phyloP scores from a whole-genome alignment of 1,140 invertebrate species.

The Drosophila quadrilineata region DNA sequence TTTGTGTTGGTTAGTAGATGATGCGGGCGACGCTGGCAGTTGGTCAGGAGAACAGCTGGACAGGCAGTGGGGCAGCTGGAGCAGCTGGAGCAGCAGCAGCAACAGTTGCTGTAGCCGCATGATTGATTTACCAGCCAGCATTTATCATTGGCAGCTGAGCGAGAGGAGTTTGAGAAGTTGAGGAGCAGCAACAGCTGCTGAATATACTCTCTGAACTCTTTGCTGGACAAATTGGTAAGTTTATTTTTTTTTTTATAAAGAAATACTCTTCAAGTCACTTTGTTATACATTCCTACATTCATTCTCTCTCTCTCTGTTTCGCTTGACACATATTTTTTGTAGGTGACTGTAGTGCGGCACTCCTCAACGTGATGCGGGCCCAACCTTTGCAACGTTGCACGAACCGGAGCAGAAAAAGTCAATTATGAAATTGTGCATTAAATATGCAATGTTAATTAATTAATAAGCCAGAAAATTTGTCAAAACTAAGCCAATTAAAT shows the following conservation, averaged over 20 bases:
- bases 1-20: not conserved
- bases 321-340: conserved; percentile 17
- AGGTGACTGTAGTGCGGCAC: conserved; percentile 11
- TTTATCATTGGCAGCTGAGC: not conserved
- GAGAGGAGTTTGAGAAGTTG: too few relatives aligned
- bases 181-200: conserved; percentile 22
- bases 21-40: conserved; percentile 48
- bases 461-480: not conserved
- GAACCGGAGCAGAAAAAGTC: not conserved
- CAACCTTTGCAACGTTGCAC: too few relatives aligned
- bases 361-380: conserved; percentile 4
- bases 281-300: not conserved
- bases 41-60: not conserved
- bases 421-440: not conserved
- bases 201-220: conserved; percentile 1
- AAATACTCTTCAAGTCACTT: not conserved
- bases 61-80: not conserved
- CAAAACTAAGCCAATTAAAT: not conserved
- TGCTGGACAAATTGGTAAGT: conserved; percentile 25
- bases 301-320: too few relatives aligned
- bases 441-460: not conserved
- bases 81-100: conserved; percentile 2
- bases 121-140: conserved; percentile 53
- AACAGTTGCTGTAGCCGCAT: conserved; percentile 14
- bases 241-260: too few relatives aligned